These are phyloP conservation scores for Deilephila elpenor DNA, from an alignment of 2,888 invertebrate species.

Conservation along the genomic window DNA sequence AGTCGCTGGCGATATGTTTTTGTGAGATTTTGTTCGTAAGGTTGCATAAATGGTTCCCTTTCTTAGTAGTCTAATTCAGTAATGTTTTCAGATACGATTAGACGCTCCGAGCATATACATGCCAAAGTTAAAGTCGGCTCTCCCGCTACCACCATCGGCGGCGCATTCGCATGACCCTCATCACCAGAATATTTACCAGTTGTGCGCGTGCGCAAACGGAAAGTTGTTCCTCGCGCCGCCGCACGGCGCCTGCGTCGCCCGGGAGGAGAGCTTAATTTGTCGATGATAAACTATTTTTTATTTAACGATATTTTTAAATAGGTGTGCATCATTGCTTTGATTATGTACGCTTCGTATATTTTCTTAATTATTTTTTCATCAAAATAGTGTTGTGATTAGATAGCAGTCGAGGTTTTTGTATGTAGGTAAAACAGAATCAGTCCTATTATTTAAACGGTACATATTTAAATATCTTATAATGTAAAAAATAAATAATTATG, in stretches of 20 bases:
- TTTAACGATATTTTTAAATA: conserved; percentile 36
- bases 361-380: background rate
- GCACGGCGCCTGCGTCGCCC: conserved; percentile 90
- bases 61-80: conserved; percentile 25
- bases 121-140: conserved; percentile 86
- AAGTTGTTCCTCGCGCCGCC: conserved; percentile 94
- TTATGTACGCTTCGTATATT: background rate
- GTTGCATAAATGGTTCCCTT: background rate
- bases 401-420: background rate
- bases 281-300: conserved; percentile 69
- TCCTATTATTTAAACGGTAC: too few species aligned
- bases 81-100: conserved; percentile 83
- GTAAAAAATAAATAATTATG: too few species aligned
- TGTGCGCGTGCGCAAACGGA: conserved; percentile 96
- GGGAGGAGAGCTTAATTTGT: conserved; percentile 81
- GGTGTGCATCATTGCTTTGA: conserved; percentile 9
- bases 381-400: background rate
- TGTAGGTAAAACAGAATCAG: too few species aligned
- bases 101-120: conserved; percentile 87
- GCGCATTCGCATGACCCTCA: conserved; percentile 81
- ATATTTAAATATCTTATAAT: too few species aligned
- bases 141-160: conserved; percentile 80
- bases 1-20: too few species aligned
- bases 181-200: conserved; percentile 91
- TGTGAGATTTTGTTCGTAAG: too few species aligned